Evolutionary conservation across 2,797 vertebrate species (phyloP).

Genomic region (Phoeniculus purpureus): DNA sequence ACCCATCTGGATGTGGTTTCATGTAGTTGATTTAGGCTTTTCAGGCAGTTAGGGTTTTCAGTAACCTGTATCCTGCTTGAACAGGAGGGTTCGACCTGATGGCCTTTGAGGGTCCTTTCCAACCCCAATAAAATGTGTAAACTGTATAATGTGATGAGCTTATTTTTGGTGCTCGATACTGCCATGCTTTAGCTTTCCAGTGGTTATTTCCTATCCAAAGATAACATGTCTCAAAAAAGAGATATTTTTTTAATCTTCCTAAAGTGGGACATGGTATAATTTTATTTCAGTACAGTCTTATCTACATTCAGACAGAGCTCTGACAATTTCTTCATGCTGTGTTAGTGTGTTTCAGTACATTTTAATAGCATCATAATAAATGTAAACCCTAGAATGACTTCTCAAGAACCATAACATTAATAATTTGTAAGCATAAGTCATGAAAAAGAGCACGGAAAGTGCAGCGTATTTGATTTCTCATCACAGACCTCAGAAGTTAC

Average conservation of each 20-base stretch:
- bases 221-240: background rate
- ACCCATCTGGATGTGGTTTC: too few species aligned
- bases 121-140: background rate
- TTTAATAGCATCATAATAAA: conserved; percentile 43
- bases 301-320: conserved; percentile 42
- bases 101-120: too few species aligned
- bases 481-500: background rate
- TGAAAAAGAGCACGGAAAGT: background rate
- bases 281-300: conserved; percentile 54
- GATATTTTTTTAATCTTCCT: background rate
- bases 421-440: background rate
- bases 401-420: conserved; percentile 30
- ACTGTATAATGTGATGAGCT: background rate
- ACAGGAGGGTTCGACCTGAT: too few species aligned
- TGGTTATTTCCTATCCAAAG: background rate
- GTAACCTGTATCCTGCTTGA: too few species aligned
- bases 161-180: conserved; percentile 3
- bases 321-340: conserved; percentile 34
- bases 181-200: background rate
- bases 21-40: too few species aligned
- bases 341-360: conserved; percentile 39
- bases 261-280: conserved; percentile 33
- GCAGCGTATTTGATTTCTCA: background rate
- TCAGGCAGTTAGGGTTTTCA: too few species aligned
- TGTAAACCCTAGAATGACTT: conserved; percentile 21